Base-by-base conservation (phyloP, 2,797 vertebrate species). In the Myiotriccus ornatus region DNA sequence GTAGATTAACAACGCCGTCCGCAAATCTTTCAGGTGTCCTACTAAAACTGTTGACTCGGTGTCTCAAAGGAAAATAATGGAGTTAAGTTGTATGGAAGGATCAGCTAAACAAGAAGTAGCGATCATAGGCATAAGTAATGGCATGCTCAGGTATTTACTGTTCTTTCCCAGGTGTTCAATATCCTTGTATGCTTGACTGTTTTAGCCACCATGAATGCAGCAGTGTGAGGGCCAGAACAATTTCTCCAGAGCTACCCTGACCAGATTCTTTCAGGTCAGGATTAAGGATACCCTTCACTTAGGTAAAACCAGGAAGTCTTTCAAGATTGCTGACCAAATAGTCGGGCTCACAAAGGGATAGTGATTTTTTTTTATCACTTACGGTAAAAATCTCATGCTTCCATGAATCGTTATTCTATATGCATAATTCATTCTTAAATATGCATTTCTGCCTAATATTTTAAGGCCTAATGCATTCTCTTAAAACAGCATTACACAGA, bases 41-140 rank as follows among this genome's bases (percentile, higher is more conserved):
- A 2, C 24, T 68, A n/a, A 34, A 68, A 10, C 8, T 34, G 9
- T 35, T n/a, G 50, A 16, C 4, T 70, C 0, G 0, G 7, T 25
- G 14, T 55, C 4, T 62, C 68, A 41, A 60, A 55, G 7, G 21
- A 18, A 41, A 71, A 4, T 5, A 2, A 2, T 32, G 5, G 10
- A 30, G 8, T 21, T 69, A 46, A 39, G 12, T 57, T 81, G 2
- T 11, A 0, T 1, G 5, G 47, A 55, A 75, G 30, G 37, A 18
- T 63, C 24, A 25, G 5, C 18, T 21, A 46, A 74, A 52, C 2
- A 16, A 20, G 12, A 55, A 68, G 35, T 43, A 43, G 78, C 11
- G 14, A 47, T 60, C 46, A 30, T 30, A 34, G 47, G 3, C 1
- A 1, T 13, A 46, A 62, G 30, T 35, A 41, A 11, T 14, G 59